Evolutionary conservation across 2,113 vertebrate genomes (phyloP).

Genomic region (Megaceryle torquata): DNA sequence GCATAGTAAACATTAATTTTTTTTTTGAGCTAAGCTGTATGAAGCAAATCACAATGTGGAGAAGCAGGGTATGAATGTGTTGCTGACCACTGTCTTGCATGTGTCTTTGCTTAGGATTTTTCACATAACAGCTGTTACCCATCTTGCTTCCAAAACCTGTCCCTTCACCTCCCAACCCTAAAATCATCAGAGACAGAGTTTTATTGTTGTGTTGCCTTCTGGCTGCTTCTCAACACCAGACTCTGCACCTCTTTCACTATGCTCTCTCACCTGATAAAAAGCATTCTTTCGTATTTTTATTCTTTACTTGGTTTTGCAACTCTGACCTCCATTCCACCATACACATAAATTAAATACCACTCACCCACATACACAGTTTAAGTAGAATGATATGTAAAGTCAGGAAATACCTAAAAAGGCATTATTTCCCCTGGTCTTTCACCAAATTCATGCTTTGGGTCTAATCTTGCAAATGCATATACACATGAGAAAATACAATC

Average conservation of each 20-base stretch:
- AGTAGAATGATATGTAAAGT: neutral
- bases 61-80: neutral
- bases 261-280: neutral
- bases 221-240: neutral
- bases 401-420: neutral
- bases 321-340: neutral
- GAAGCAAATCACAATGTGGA: neutral
- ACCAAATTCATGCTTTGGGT: neutral
- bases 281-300: neutral
- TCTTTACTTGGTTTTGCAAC: neutral
- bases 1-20: neutral
- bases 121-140: neutral
- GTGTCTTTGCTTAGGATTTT: neutral
- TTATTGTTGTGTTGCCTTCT: neutral
- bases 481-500: neutral
- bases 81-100: neutral
- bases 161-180: neutral
- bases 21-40: neutral
- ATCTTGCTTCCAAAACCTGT: neutral
- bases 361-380: neutral
- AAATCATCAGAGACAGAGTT: neutral
- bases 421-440: neutral
- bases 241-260: neutral
- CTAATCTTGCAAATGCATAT: neutral
- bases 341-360: neutral